Base-by-base conservation (phyloP, 2,113 vertebrate species). In the Syngnathus floridae region DNA sequence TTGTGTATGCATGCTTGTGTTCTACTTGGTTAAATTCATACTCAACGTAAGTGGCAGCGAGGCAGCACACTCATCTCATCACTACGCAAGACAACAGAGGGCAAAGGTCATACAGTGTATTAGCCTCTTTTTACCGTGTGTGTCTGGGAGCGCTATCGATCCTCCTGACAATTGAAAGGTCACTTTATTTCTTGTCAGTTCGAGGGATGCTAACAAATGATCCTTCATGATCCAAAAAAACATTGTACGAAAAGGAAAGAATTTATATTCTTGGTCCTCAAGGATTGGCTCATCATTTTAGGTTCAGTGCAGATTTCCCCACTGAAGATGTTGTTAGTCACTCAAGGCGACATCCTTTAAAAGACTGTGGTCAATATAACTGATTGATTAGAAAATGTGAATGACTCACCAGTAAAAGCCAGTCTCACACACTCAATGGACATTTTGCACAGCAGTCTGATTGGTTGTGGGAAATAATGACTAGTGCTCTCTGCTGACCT, bases 401-500 rank as follows among this genome's bases (percentile, higher is more conserved):
- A 54, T 54, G 52, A 54, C 21, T 26, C 9, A 10, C 22, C 13
- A 54, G 26, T 11, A 54, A 31, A 21, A 31, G 52, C 14, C 5
- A 48, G 45, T 48, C 26, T 46, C 16, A 17, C 10, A 41, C 40
- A 41, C 11, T 22, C 21, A 21, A 11, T 22, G 13, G 52, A 31
- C 13, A 14, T 31, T 55, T 55, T 55, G 52, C 52, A 31, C 22
- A 55, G 52, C 22, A 51, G 19, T 21, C 19, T 17, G 26, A 22
- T 14, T 51, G 51, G 22, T 22, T 26, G 21, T 56, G 26, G 54
- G 26, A 56, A 31, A 56, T 17, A 13, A 35, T 7, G 17, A 59
- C 9, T 38, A 56, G 13, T 70, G 63, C 67, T 74, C 70, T 71
- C 62, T 80, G 62, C 72, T 69, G 70, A 16, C 72, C 62, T 68